Evolutionary conservation across 2,113 vertebrate genomes (phyloP).

Genomic region (Albula glossodonta): DNA sequence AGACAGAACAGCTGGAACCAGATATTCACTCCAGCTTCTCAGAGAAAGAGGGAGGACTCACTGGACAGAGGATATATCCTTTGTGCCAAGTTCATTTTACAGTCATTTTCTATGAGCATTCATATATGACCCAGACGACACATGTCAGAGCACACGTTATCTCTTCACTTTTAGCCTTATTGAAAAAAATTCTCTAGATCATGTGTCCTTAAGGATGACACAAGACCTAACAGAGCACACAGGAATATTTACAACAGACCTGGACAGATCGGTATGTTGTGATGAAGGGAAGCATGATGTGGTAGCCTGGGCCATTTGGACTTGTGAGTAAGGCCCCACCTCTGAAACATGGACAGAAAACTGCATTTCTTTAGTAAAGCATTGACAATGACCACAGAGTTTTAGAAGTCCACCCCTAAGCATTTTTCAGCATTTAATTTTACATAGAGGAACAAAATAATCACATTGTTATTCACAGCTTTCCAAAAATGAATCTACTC

Average conservation of each 20-base stretch:
- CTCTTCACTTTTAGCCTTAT: background rate
- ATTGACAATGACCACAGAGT: background rate
- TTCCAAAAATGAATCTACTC: no score
- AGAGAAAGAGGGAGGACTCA: background rate
- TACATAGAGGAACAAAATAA: no score
- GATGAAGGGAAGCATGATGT: slow-evolving; percentile 96
- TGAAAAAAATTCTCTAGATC: background rate
- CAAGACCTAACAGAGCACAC: background rate
- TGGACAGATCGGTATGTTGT: slow-evolving; percentile 93
- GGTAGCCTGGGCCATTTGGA: slow-evolving; percentile 92
- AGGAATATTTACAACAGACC: slow-evolving; percentile 59
- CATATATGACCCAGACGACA: background rate
- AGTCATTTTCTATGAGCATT: background rate
- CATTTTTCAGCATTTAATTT: background rate
- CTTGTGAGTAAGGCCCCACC: slow-evolving; percentile 89
- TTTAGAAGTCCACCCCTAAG: background rate
- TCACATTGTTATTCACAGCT: no score
- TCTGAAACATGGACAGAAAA: slow-evolving; percentile 56
- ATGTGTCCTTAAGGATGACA: background rate
- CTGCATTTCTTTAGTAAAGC: background rate
- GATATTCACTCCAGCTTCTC: background rate
- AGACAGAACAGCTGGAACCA: background rate
- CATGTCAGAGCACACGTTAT: background rate
- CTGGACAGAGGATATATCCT: background rate
- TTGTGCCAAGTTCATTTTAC: background rate